Evolutionary conservation across 2,113 vertebrate species (phyloP).

Genomic region (Hemicordylus capensis): DNA sequence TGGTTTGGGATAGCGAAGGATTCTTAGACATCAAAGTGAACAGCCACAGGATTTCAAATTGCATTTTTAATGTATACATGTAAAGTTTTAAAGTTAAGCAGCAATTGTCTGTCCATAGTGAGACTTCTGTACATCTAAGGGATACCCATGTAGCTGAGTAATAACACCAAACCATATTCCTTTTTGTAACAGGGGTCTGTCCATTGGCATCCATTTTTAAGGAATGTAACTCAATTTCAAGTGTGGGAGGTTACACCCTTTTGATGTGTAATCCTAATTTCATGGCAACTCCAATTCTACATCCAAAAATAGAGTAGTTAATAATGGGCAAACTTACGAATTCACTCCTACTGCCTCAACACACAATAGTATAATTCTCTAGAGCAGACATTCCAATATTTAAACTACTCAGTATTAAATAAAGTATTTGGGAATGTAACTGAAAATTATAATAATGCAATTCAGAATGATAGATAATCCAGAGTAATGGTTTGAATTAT

Average conservation of each 20-base stretch:
- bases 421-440: not conserved
- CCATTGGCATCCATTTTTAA: not conserved
- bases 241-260: not conserved
- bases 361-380: not conserved
- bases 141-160: not conserved
- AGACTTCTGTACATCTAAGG: not conserved
- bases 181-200: not conserved
- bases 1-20: not conserved
- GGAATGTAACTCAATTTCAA: not conserved
- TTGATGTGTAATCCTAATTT: not conserved
- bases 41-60: not conserved
- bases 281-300: not conserved
- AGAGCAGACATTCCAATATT: not conserved
- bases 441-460: slow-evolving; percentile 7
- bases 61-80: not conserved
- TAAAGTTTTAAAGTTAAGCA: not conserved
- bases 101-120: not conserved
- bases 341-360: not conserved
- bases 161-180: not conserved
- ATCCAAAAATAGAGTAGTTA: not conserved
- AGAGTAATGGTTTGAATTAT: slow-evolving; percentile 2
- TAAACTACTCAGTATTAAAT: not conserved
- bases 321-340: not conserved
- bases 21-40: not conserved
- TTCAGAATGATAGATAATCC: not conserved